Percentiles rank a stretch among this genome's conserved stretches.
Evolutionary conservation across 2,888 invertebrate species (phyloP).

Genomic region (Leucoptera coffeella): DNA sequence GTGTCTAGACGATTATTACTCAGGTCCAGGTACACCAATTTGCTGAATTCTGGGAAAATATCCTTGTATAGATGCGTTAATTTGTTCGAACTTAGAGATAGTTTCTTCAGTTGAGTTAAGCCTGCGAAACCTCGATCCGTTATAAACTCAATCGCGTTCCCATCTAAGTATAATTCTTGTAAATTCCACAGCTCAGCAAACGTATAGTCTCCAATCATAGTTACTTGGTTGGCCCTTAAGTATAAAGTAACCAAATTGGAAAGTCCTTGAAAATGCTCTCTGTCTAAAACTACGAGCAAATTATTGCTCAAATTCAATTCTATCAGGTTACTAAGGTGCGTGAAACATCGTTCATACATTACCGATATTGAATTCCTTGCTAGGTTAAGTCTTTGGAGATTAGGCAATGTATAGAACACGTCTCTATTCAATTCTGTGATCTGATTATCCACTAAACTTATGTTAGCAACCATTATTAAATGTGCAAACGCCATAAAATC

Average conservation of each 20-base stretch:
- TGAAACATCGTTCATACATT: slow-evolving; percentile 81
- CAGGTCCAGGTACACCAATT: slow-evolving; percentile 68
- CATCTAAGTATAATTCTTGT: slow-evolving; percentile 64
- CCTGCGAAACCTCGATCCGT: slow-evolving; percentile 73
- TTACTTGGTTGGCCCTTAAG: slow-evolving; percentile 69
- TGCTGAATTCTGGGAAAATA: slow-evolving; percentile 64
- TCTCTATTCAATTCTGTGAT: slow-evolving; percentile 68
- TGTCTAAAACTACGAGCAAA: slow-evolving; percentile 66
- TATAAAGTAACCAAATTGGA: slow-evolving; percentile 67
- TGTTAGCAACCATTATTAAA: slow-evolving; percentile 61
- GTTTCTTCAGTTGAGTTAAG: slow-evolving; percentile 63
- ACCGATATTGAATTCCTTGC: slow-evolving; percentile 81
- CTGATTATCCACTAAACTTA: slow-evolving; percentile 71
- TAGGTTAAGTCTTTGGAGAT: slow-evolving; percentile 66
- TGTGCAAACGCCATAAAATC: slow-evolving; percentile 69
- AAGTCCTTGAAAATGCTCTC: slow-evolving; percentile 72
- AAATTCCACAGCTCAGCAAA: slow-evolving; percentile 75
- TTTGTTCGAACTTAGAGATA: slow-evolving; percentile 71
- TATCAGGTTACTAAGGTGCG: slow-evolving; percentile 64
- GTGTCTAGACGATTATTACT: slow-evolving; percentile 72
- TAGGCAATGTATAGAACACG: slow-evolving; percentile 70
- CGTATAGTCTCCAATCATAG: slow-evolving; percentile 73
- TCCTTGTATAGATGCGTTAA: slow-evolving; percentile 64
- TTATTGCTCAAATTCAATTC: slow-evolving; percentile 76
- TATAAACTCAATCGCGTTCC: slow-evolving; percentile 67